These are phyloP conservation scores for Corythornis madagascariensis DNA, from an alignment of 2,113 vertebrate genomes.

Conservation along the genomic window DNA sequence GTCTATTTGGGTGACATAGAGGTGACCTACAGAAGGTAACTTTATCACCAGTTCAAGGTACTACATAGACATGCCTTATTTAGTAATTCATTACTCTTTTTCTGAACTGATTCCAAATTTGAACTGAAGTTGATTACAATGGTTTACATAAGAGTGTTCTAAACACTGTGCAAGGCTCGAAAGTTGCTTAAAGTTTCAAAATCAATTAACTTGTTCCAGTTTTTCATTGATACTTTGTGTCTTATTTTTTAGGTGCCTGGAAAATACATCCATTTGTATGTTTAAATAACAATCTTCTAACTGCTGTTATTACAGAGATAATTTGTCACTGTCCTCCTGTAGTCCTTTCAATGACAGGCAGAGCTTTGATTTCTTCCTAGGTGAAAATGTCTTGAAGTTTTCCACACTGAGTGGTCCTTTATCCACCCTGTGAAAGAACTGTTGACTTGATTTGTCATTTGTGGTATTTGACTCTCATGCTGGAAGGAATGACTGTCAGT, in stretches of 20 bases:
- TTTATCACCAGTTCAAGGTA: too few relatives aligned
- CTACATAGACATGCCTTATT: background rate
- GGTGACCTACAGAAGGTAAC: too few relatives aligned
- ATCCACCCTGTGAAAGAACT: background rate
- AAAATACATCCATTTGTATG: background rate
- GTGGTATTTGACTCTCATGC: background rate
- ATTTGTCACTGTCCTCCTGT: background rate
- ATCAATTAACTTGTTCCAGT: background rate
- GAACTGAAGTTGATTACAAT: background rate
- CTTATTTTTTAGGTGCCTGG: background rate
- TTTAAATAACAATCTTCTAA: background rate
- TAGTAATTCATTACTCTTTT: background rate
- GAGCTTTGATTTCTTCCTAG: background rate
- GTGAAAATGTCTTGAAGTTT: background rate
- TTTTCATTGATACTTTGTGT: background rate
- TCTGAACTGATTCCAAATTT: background rate
- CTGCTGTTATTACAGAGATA: background rate
- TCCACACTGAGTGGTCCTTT: background rate
- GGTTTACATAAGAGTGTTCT: background rate
- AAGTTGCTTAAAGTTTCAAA: background rate
- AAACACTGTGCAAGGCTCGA: background rate
- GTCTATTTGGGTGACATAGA: too few relatives aligned
- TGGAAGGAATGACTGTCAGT: background rate
- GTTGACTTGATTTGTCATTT: background rate
- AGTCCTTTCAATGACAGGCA: background rate